phyloP scores from a whole-genome alignment of 1,140 invertebrate species.

The Ruditapes philippinarum region DNA sequence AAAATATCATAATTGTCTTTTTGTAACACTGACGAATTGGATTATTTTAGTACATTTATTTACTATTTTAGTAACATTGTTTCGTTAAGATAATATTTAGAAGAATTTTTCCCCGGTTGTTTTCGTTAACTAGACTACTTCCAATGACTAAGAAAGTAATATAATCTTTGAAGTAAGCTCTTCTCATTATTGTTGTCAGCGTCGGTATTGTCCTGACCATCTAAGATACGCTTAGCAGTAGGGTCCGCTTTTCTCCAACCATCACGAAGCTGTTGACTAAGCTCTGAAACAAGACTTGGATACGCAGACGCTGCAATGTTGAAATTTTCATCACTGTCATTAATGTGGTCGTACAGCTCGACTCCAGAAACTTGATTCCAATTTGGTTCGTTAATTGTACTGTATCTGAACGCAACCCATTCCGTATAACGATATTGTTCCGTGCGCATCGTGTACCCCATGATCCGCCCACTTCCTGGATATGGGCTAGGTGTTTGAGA shows the following conservation, averaged over 20 bases:
- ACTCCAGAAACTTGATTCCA: slow-evolving; percentile 90
- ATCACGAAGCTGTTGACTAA: slow-evolving; percentile 70
- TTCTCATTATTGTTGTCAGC: no score
- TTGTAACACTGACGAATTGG: no score
- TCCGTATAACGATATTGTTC: slow-evolving; percentile 91
- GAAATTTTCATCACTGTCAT: slow-evolving; percentile 90
- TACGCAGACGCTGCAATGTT: slow-evolving; percentile 88
- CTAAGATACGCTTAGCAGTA: background rate
- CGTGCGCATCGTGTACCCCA: slow-evolving; percentile 92
- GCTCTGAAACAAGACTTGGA: slow-evolving; percentile 58
- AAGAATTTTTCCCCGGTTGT: no score
- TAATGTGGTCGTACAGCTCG: slow-evolving; percentile 87
- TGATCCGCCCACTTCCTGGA: slow-evolving; percentile 92
- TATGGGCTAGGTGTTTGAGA: slow-evolving; percentile 83
- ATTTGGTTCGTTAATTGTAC: slow-evolving; percentile 85
- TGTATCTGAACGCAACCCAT: slow-evolving; percentile 89
- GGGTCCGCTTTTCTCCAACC: slow-evolving; percentile 77
- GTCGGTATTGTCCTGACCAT: no score
- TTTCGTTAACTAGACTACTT: no score
- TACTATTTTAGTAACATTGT: no score
- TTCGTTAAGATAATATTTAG: no score
- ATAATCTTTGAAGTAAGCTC: no score
- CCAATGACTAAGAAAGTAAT: no score
- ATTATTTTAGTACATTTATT: no score
- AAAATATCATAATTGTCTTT: no score